A percentile compares a stretch with the other conserved stretches of the same genome.
Evolutionary conservation across 2,113 vertebrate genomes (phyloP).

Genomic region (Galbula dea): DNA sequence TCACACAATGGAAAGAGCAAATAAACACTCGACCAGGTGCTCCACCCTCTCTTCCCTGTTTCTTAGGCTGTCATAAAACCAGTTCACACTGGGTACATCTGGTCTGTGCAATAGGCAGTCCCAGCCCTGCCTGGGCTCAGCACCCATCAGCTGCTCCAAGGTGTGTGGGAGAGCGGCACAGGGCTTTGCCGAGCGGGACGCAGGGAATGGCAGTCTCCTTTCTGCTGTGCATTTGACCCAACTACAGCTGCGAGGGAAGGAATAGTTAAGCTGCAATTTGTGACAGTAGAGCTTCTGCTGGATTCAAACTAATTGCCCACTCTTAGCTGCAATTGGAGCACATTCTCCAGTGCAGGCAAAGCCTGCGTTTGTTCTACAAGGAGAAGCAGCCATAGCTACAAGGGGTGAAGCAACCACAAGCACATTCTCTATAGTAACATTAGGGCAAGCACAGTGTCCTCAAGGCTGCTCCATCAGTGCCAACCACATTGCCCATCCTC

Average conservation of each 20-base stretch:
- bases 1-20: not conserved
- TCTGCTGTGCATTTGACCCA: not conserved
- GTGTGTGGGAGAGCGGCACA: accelerated
- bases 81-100: not conserved
- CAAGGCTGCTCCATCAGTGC: not conserved
- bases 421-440: accelerated
- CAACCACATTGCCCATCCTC: accelerated
- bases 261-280: not conserved
- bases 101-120: accelerated
- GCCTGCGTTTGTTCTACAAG: not conserved
- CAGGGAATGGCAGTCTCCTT: accelerated
- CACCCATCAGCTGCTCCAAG: not conserved
- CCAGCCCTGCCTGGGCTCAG: not conserved
- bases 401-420: not conserved
- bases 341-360: not conserved
- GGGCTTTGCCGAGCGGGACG: accelerated
- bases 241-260: not conserved
- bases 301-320: not conserved
- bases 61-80: not conserved
- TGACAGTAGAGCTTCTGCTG: not conserved
- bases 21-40: not conserved
- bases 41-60: not conserved
- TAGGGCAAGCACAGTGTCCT: not conserved
- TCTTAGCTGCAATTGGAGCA: not conserved
- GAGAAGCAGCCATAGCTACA: not conserved